A percentile compares a stretch with the other conserved stretches of the same genome.
Conservation (phyloP, 2,888 invertebrate genomes). For the Amiota communis region DNA sequence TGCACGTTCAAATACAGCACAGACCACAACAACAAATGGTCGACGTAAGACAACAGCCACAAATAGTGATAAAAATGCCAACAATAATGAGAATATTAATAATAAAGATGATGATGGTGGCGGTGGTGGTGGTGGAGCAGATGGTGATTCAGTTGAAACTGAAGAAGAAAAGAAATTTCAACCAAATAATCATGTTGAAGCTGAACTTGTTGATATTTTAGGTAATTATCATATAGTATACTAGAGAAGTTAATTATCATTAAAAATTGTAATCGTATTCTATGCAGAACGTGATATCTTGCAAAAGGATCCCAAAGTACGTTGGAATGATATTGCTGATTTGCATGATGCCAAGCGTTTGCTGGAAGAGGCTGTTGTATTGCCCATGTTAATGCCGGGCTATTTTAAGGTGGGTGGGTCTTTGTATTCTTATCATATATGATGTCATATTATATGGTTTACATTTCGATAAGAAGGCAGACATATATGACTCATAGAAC, state of each 20-base stretch:
- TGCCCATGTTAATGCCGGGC: constrained; percentile 98
- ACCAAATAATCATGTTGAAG: constrained; percentile 84
- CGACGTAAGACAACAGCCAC: constrained; percentile 54
- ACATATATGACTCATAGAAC: constrained; percentile 22
- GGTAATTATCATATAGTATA: constrained; percentile 75
- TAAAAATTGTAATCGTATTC: background rate
- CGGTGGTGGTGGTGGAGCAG: constrained; percentile 53
- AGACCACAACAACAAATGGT: constrained; percentile 50
- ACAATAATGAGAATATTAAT: constrained; percentile 49
- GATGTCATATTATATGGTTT: background rate
- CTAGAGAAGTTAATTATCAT: background rate
- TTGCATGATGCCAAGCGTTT: constrained; percentile 90
- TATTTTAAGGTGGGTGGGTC: constrained; percentile 87
- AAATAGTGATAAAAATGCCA: constrained; percentile 43
- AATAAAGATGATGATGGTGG: constrained; percentile 76
- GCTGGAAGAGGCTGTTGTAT: constrained; percentile 96
- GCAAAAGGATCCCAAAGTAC: constrained; percentile 95
- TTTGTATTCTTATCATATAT: background rate
- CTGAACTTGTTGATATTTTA: constrained; percentile 93
- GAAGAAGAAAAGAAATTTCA: constrained; percentile 93
- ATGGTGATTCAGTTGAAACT: constrained; percentile 77
- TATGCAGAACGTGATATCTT: constrained; percentile 92
- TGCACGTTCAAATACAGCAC: constrained; percentile 48
- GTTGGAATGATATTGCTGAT: constrained; percentile 96
- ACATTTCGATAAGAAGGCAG: too few relatives aligned